These are phyloP conservation scores for Pseudachorutes palmiensis DNA, from an alignment of 1,140 invertebrate genomes.

Conservation along the genomic window DNA sequence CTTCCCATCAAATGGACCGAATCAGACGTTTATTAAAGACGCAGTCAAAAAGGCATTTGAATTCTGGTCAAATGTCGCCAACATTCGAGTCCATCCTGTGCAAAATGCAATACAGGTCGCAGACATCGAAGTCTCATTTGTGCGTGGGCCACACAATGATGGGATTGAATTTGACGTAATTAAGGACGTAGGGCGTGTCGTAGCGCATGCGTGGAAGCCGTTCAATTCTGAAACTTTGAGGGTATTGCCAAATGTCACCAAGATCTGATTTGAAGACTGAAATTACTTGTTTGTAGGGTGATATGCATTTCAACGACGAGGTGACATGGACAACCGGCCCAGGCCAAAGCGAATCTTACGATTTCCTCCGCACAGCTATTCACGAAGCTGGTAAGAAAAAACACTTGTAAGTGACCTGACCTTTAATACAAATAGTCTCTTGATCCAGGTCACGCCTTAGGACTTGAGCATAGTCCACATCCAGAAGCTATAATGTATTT, in stretches of 20 bases:
- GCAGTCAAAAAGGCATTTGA: neutral
- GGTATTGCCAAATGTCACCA: neutral
- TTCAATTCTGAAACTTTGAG: neutral
- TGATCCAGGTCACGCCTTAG: neutral
- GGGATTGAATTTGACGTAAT: conserved; percentile 5
- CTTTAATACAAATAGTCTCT: neutral
- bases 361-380: conserved; percentile 5
- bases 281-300: neutral
- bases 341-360: neutral
- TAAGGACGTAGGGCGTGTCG: neutral
- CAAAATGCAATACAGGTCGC: neutral
- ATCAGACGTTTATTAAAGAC: neutral
- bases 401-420: neutral
- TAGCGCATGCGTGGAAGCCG: conserved; percentile 11
- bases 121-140: conserved; percentile 13
- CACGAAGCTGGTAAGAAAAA: conserved; percentile 8
- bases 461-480: conserved; percentile 2
- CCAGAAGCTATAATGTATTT: neutral
- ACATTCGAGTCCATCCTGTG: neutral
- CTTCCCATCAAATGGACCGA: neutral
- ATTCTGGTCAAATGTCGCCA: neutral
- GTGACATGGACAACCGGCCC: neutral
- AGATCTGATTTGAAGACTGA: neutral
- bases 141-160: neutral
- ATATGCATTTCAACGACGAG: conserved; percentile 14